These are phyloP conservation scores for Tapirus terrestris DNA, from an alignment of 2,113 vertebrate genomes.

Conservation along the genomic window DNA sequence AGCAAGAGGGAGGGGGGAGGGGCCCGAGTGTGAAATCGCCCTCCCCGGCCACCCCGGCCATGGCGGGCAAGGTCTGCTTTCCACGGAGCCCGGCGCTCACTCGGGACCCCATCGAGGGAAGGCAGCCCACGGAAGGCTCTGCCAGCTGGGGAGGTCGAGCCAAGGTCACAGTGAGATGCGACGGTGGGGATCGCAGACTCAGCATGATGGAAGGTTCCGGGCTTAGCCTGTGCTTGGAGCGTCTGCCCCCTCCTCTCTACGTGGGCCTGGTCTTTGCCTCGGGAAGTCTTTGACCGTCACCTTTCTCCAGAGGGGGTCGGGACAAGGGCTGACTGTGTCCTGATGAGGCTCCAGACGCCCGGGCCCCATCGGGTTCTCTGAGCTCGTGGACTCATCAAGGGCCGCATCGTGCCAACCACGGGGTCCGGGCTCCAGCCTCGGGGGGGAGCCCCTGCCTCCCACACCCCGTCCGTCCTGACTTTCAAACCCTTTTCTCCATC, in stretches of 20 bases:
- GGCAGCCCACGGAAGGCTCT: rapidly evolving
- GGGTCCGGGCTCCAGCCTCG: neutral
- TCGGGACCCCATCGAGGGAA: rapidly evolving
- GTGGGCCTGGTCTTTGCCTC: neutral
- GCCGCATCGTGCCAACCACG: rapidly evolving
- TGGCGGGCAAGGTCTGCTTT: neutral
- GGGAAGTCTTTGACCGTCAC: rapidly evolving
- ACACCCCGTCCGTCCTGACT: rapidly evolving
- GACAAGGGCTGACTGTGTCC: rapidly evolving
- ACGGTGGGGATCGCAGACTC: rapidly evolving
- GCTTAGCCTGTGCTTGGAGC: rapidly evolving
- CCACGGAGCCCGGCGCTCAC: neutral
- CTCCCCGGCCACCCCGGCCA: neutral
- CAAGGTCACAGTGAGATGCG: neutral
- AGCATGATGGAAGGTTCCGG: rapidly evolving
- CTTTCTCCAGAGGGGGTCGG: rapidly evolving
- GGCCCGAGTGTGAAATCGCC: rapidly evolving
- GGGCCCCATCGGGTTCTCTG: rapidly evolving
- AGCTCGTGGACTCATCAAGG: rapidly evolving
- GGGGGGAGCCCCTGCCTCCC: too few species aligned
- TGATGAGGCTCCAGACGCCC: rapidly evolving
- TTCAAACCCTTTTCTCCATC: neutral
- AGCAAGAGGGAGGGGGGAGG: neutral
- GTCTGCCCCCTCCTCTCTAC: neutral
- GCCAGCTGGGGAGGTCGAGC: neutral